A percentile compares a stretch with the other conserved stretches of the same genome.
Conservation (phyloP, 2,888 invertebrate species). For the Mythimna vitellina region DNA sequence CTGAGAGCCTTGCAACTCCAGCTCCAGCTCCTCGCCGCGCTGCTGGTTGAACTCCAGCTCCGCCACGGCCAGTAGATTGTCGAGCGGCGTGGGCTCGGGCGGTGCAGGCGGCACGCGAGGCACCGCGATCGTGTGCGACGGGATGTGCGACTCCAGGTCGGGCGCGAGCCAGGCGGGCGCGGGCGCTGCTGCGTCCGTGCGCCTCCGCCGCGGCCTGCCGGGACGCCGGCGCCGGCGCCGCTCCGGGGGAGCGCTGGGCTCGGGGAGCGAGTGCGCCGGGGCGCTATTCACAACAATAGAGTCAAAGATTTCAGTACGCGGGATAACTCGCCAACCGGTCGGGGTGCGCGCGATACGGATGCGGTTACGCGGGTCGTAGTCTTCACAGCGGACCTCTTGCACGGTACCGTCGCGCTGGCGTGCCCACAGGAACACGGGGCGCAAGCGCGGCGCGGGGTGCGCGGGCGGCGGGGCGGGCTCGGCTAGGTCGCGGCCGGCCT, state of each 20-base stretch:
- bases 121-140: constrained; percentile 91
- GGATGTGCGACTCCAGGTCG: constrained; percentile 91
- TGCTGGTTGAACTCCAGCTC: constrained; percentile 92
- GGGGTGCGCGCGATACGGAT: constrained; percentile 95
- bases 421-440: constrained; percentile 96
- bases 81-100: constrained; percentile 89
- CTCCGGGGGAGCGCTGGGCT: constrained; percentile 70
- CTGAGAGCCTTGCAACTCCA: constrained; percentile 69
- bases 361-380: constrained; percentile 96
- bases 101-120: constrained; percentile 77
- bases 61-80: constrained; percentile 92
- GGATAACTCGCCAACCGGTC: constrained; percentile 95
- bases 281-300: constrained; percentile 81
- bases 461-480: constrained; percentile 88
- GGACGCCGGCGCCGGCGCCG: constrained; percentile 69
- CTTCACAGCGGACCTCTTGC: constrained; percentile 96
- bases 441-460: constrained; percentile 91
- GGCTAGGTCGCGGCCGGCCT: constrained; percentile 75
- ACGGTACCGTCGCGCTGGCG: constrained; percentile 95
- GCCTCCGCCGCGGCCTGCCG: constrained; percentile 67
- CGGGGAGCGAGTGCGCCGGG: constrained; percentile 68
- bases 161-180: constrained; percentile 81
- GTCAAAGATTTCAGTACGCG: constrained; percentile 93
- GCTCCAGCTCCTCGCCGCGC: constrained; percentile 79
- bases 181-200: constrained; percentile 67